Evolutionary conservation across 2,888 invertebrate species (phyloP), one percentile per base, ranked within the genome.

Genomic region (Drosophila mimica): DNA sequence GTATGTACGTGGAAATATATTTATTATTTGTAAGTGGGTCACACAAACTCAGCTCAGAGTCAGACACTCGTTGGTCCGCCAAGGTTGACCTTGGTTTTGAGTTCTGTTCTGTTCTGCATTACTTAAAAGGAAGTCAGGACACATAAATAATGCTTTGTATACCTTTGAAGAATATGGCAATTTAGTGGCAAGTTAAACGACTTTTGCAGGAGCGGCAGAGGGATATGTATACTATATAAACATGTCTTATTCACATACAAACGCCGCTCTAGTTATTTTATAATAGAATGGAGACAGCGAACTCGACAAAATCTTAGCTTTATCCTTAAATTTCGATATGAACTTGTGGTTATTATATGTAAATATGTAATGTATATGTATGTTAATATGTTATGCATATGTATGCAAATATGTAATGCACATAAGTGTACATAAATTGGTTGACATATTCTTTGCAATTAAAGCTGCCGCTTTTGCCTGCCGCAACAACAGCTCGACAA

Each of bases 21-120:
- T 17, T 13, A 25, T 36, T 53, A 11, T 48, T 28, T 20, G 5
- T 66, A 67, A 74, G 56, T 74, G 54, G 74, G 68, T 74, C 68
- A 66, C 49, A 59, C 40, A 54, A 30, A 62, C 54, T 34, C 46
- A 31, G 17, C 17, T 38, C 17, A 38, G 17, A 38, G 38, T n/a
- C 51, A 46, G n/a, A 36, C 34, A 59, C 17, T 5, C 34, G 38
- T 8, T 17, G 38, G 8, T 38, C 38, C 9, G 38, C 17, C 17
- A 38, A 17, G 40, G 9, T 40, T 9, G 40, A 2, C 40, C 9
- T 40, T 40, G 40, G n/a, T n/a, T 40, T 40, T n/a, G n/a, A n/a
- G 9, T 40, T 40, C 17, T 9, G 40, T 9, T 40, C 9, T 25
- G 25, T 25, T 25, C 25, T n/a, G n/a, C 9, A 40, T 40, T 2